Evolutionary conservation across 2,888 invertebrate genomes (phyloP), one percentile per base, ranked within the genome.

Genomic region (Ypsolopha scabrella): DNA sequence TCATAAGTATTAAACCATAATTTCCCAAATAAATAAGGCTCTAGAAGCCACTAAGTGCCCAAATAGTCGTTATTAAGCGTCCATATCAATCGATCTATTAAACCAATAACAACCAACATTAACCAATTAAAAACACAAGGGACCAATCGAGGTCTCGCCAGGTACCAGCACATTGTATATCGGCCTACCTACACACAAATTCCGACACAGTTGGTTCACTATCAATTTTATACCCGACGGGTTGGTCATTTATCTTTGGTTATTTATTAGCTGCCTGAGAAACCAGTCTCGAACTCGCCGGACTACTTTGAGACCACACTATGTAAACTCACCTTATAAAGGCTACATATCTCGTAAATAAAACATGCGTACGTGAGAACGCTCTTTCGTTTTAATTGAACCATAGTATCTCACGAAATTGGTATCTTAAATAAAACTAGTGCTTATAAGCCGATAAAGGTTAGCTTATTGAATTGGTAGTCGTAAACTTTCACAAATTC

Each of bases 181-280:
- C 11, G 48, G 14, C 52, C 51, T 47, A 48, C 52, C 46, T 36
- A 41, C 53, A 50, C 43, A 48, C 53, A 50, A 33, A 55, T 78
- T 80, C 80, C 79, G 59, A 60, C 66, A 66, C 68, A 56, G 73
- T 72, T 75, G 77, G 80, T 65, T 76, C 73, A 69, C 85, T 85
- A 82, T 86, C 82, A 83, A 83, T 79, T 79, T 81, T 77, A 82
- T 81, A 81, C 79, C 63, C 76, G 75, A 74, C 76, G 79, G 80
- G 82, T 78, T 75, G 72, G 69, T 76, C 72, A 85, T 86, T 85
- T 86, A 85, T 85, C 85, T 85, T 83, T 60, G 70, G 75, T 83
- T 85, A 85, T 86, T 86, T 86, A 86, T 85, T 82, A 69, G 65
- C 73, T 75, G 76, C 79, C 78, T 81, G 68, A 56, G 68, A 78